These are phyloP conservation scores for Misgurnus mizolepis DNA, from an alignment of 2,113 vertebrate genomes.

Conservation along the genomic window DNA sequence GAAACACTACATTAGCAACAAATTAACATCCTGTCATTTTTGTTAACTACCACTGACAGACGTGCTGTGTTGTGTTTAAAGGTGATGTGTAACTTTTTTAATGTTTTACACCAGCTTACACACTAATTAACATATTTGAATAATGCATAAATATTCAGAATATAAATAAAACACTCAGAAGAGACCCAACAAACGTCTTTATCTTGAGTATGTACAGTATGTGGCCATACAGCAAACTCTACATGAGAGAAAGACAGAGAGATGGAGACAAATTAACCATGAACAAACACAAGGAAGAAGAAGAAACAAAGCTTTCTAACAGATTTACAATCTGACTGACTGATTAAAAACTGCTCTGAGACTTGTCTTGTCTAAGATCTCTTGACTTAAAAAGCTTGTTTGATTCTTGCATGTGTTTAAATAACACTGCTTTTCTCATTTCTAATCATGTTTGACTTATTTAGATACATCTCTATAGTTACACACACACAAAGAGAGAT, in stretches of 20 bases:
- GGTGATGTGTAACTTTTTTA: no score
- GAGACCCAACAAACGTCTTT: no score
- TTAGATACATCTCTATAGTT: not conserved
- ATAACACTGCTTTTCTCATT: not conserved
- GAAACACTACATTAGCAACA: no score
- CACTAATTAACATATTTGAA: no score
- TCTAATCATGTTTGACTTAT: conserved; percentile 24
- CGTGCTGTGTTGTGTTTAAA: no score
- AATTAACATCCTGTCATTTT: no score
- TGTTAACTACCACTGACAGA: no score
- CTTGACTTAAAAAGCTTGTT: not conserved
- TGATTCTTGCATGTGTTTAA: not conserved
- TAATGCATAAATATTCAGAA: no score
- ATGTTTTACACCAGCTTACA: no score
- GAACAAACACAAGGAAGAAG: conserved; percentile 27
- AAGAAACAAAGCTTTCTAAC: conserved; percentile 14
- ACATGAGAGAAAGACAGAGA: conserved; percentile 3
- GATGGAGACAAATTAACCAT: conserved; percentile 12
- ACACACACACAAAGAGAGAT: conserved; percentile 6
- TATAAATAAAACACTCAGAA: no score
- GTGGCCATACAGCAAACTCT: not conserved
- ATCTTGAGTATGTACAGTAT: not conserved
- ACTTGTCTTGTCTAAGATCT: conserved; percentile 11
- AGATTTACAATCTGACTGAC: conserved; percentile 24
- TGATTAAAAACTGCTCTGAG: conserved; percentile 28